A percentile compares a stretch with the other conserved stretches of the same genome.
phyloP scores from a whole-genome alignment of 2,113 vertebrate species.

The Triplophysa tibetana region DNA sequence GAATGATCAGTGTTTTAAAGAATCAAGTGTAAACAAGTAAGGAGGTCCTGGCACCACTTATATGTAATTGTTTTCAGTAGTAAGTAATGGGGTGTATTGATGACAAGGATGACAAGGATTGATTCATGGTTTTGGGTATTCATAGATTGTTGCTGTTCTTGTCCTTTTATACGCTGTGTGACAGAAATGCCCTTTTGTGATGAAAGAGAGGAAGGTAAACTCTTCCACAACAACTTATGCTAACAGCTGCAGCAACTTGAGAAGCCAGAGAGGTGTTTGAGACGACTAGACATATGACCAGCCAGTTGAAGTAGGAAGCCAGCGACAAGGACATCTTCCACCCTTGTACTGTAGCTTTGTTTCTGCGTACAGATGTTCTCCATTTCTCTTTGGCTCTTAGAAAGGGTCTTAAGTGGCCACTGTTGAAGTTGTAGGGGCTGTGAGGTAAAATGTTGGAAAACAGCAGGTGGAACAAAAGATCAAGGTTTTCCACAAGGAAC shows the following conservation, averaged over 20 bases:
- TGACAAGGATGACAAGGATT: not conserved
- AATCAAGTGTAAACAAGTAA: not conserved
- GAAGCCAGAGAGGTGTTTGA: constrained; percentile 43
- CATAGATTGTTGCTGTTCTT: not conserved
- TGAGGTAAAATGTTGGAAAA: not conserved
- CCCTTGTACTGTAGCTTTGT: not conserved
- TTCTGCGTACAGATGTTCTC: not conserved
- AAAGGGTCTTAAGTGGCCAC: not conserved
- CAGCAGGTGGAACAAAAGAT: not conserved
- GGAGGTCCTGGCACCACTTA: not conserved
- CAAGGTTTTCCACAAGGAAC: not conserved
- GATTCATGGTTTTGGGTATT: not conserved
- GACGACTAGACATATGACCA: not conserved
- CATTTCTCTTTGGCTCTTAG: not conserved
- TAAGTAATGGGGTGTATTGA: not conserved
- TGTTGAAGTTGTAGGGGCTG: not conserved
- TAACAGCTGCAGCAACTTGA: constrained; percentile 66
- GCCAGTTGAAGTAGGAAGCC: not conserved
- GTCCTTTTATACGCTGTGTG: constrained; percentile 13
- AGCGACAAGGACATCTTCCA: not conserved
- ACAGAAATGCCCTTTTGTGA: constrained; percentile 52
- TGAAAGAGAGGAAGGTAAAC: constrained; percentile 44
- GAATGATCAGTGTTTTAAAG: constrained; percentile 4
- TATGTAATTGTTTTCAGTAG: not conserved
- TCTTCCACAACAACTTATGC: constrained; percentile 49